phyloP scores from a whole-genome alignment of 1,140 invertebrate genomes.

The Thalassaphorura encarpata region DNA sequence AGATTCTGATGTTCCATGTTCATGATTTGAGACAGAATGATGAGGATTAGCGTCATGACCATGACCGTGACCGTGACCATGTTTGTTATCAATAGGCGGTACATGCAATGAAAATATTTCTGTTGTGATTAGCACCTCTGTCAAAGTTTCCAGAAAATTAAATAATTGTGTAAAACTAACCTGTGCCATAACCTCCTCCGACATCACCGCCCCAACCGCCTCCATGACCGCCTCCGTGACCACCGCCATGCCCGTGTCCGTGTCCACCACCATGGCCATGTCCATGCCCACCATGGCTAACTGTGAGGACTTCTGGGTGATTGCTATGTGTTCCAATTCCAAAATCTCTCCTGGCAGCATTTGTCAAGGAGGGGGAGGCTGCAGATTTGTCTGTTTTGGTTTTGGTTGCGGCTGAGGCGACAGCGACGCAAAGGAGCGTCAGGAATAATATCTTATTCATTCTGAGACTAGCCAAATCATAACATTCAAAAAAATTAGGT shows the following conservation, averaged over 20 bases:
- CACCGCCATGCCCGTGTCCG: conserved; percentile 9
- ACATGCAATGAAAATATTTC: conserved; percentile 12
- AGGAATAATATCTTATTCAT: conserved; percentile 33
- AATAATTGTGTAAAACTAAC: too few relatives aligned
- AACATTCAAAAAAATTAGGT: background rate
- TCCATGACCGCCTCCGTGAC: background rate
- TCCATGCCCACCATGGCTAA: conserved; percentile 16
- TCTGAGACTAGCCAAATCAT: background rate
- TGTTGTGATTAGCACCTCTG: conserved; percentile 7
- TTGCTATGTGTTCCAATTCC: conserved; percentile 29
- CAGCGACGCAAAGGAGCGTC: conserved; percentile 29
- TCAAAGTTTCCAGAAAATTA: too few relatives aligned
- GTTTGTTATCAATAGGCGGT: background rate
- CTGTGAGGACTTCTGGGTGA: conserved; percentile 30
- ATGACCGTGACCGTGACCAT: too few relatives aligned
- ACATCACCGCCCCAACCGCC: conserved; percentile 6
- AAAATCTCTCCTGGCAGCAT: conserved; percentile 23
- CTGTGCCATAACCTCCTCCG: background rate
- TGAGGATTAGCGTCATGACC: too few relatives aligned
- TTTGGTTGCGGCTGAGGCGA: conserved; percentile 30
- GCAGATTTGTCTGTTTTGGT: conserved; percentile 18
- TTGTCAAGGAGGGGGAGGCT: too few relatives aligned
- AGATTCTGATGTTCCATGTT: conserved; percentile 18
- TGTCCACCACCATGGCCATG: conserved; percentile 14
- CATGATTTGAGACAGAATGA: too few relatives aligned